Base-by-base conservation (phyloP, 2,888 invertebrate genomes). In the Dynastes hyllus region DNA sequence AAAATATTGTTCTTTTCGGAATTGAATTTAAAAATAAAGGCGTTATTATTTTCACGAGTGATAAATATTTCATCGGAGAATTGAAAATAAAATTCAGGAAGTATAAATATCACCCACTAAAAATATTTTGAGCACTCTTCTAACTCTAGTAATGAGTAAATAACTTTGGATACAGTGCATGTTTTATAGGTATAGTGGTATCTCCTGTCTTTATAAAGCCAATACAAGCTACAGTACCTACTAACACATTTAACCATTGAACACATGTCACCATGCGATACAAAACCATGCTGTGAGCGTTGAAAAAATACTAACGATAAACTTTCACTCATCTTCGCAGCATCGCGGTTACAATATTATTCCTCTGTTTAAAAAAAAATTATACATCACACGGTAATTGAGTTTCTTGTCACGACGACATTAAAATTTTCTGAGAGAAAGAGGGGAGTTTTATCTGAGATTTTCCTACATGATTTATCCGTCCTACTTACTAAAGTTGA, bases 161-260 rank as follows among this genome's bases (percentile, higher is more conserved):
- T 45, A 45, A 45, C 45, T 22, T 22, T 22, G 22, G 22, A 22
- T 22, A 22, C 22, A 22, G 22, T 9, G 45, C 9, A 45, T 9
- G 5, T 5, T 32, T 32, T 32, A 45, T 45, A 45, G 11, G 45
- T 45, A 45, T 45, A 45, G 8, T 9, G 45, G 1, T 45, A 6
- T 45, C 4, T 8, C 45, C 45, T 8, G 45, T 11, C 45, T 45
- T 8, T 45, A 45, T 45, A 9, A 45, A 45, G n/a, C 13, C 8
- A 55, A 22, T 16, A 6, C 55, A 22, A 55, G 55, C n/a, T 55
- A 6, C n/a, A 32, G 13, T 27, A 27, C 71, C 50, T 37, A 71
- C 71, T 71, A 71, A 71, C 71, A 71, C 55, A 71, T 71, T 71
- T 71, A 53, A n/a, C 32, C 32, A 55, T 27, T 55, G 32, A 71